These are phyloP conservation scores for Pampusana beccarii DNA, from an alignment of 2,113 vertebrate genomes.

Conservation along the genomic window DNA sequence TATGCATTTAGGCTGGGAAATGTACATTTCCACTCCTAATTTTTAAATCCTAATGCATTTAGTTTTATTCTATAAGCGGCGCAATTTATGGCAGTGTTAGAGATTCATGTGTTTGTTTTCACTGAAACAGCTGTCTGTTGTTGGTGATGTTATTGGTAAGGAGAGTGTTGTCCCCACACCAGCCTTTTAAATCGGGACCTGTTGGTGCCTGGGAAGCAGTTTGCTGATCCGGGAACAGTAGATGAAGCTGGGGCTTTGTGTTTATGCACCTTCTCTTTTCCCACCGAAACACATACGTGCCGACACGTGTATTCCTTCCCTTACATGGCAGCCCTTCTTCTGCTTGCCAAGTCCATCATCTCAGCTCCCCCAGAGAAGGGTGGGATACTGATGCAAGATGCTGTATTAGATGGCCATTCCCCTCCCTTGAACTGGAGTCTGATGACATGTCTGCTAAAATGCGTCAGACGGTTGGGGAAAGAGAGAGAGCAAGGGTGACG, in stretches of 20 bases:
- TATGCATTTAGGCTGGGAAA: neutral
- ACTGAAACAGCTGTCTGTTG: neutral
- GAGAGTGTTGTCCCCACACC: neutral
- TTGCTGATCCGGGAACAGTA: neutral
- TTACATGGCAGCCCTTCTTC: neutral
- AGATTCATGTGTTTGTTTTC: neutral
- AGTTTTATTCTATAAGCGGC: fast-evolving
- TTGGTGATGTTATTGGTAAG: neutral
- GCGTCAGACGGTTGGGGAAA: constrained; percentile 1
- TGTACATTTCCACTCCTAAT: neutral
- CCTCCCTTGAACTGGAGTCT: constrained; percentile 13
- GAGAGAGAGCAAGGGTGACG: neutral
- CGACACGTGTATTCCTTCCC: neutral
- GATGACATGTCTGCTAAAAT: constrained; percentile 51
- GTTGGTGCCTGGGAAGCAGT: neutral
- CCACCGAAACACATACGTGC: fast-evolving
- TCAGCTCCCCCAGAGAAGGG: constrained; percentile 26
- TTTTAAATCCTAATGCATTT: neutral
- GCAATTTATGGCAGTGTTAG: neutral
- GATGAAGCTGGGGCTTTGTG: neutral
- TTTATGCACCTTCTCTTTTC: neutral
- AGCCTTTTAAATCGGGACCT: neutral
- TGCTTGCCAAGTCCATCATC: constrained; percentile 1
- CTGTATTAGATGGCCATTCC: neutral
- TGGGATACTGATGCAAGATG: constrained; percentile 1